Percentiles rank a stretch among this genome's conserved stretches.
phyloP scores from a whole-genome alignment of 2,888 invertebrate genomes.

The Agonopterix subpropinquella region DNA sequence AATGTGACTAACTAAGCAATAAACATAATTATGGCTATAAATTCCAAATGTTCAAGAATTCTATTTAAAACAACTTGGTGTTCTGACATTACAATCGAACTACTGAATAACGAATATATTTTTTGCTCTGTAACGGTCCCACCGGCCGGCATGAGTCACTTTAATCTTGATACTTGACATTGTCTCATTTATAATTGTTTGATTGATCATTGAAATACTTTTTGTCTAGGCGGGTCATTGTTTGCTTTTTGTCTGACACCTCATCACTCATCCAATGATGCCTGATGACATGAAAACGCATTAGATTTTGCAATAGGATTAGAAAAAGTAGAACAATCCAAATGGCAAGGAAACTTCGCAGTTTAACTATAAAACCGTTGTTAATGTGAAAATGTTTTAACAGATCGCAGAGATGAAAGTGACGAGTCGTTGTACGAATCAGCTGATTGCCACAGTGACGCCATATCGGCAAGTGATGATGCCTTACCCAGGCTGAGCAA shows the following conservation, averaged over 20 bases:
- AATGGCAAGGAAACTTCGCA: constrained; percentile 9
- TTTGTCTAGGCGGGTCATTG: constrained; percentile 6
- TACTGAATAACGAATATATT: neutral
- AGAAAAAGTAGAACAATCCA: neutral
- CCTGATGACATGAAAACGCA: neutral
- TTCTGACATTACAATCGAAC: no score
- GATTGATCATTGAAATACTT: constrained; percentile 9
- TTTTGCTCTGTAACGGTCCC: neutral
- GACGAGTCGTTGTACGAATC: constrained; percentile 69
- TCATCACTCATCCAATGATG: no score
- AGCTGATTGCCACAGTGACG: constrained; percentile 65
- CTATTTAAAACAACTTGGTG: no score
- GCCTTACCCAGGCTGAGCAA: constrained; percentile 52
- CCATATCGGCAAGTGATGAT: constrained; percentile 63
- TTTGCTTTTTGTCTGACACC: constrained; percentile 2
- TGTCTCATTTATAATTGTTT: constrained; percentile 7
- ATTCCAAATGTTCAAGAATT: no score
- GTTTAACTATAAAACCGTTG: neutral
- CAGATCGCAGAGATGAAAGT: constrained; percentile 68
- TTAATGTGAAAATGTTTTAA: constrained; percentile 19
- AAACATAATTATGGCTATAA: no score
- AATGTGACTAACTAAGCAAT: no score
- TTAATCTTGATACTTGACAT: constrained; percentile 8
- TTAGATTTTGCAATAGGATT: neutral
- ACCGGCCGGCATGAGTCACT: constrained; percentile 2